A percentile compares a stretch with the other conserved stretches of the same genome.
Conservation (phyloP, 1,140 invertebrate species). For the Steinernema khuongi region DNA sequence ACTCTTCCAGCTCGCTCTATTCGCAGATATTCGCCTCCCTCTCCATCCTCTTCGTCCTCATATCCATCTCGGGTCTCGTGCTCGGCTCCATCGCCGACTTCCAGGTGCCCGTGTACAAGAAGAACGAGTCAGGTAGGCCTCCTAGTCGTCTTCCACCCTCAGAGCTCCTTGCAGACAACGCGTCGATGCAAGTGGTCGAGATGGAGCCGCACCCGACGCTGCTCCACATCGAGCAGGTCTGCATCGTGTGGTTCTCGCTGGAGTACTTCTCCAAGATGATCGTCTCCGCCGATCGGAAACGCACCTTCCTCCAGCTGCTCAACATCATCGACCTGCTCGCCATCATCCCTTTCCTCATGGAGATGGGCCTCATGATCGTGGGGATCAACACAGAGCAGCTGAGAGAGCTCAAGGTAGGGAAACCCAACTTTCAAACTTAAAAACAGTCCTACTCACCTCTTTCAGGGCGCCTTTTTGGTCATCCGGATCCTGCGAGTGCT, state of each 20-base stretch:
- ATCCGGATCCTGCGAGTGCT: conserved; percentile 51
- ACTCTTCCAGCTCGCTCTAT: conserved; percentile 37
- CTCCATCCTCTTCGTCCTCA: conserved; percentile 46
- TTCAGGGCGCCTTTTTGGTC: conserved; percentile 48
- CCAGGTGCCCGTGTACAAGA: conserved; percentile 31
- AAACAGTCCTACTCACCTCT: background rate
- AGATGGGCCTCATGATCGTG: conserved; percentile 60
- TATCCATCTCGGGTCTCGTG: conserved; percentile 47
- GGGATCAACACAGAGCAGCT: conserved; percentile 62
- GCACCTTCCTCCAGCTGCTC: conserved; percentile 41
- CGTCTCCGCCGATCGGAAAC: conserved; percentile 39
- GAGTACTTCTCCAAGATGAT: conserved; percentile 50
- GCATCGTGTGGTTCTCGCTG: conserved; percentile 51
- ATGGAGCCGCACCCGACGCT: conserved; percentile 47
- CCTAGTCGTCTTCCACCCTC: background rate
- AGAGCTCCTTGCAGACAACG: background rate
- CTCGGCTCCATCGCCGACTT: conserved; percentile 46
- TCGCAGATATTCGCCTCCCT: conserved; percentile 46
- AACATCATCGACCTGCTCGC: conserved; percentile 53
- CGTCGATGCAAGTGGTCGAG: conserved; percentile 25
- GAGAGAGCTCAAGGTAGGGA: conserved; percentile 56
- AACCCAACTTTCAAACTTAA: background rate
- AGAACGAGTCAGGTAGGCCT: background rate
- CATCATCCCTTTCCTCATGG: conserved; percentile 55
- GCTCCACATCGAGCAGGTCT: conserved; percentile 42